Conservation (phyloP, 2,888 invertebrate species). For the Amphipoea oculea region DNA sequence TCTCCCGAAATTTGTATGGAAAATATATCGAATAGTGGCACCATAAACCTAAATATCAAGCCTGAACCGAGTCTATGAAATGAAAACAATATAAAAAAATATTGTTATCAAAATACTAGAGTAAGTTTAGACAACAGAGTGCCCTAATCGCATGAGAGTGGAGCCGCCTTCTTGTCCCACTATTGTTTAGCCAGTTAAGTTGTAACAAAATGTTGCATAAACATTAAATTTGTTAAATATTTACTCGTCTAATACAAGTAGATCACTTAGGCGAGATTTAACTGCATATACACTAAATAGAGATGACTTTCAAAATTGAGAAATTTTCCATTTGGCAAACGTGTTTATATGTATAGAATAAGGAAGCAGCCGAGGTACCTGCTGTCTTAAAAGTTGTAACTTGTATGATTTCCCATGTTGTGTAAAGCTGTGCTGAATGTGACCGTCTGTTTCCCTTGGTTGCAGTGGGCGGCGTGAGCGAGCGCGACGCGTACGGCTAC, state of each 20-base stretch:
- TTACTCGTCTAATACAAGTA: slow-evolving; percentile 30
- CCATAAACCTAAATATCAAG: neutral
- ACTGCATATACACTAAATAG: neutral
- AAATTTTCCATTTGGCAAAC: neutral
- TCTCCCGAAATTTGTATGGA: too few species aligned
- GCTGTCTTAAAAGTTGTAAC: neutral
- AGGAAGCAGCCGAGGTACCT: slow-evolving; percentile 11
- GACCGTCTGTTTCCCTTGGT: slow-evolving; percentile 55
- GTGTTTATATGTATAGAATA: neutral
- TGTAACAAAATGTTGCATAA: slow-evolving; percentile 57
- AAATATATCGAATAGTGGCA: too few species aligned
- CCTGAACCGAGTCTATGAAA: slow-evolving; percentile 32
- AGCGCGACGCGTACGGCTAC: slow-evolving; percentile 87
- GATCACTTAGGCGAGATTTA: slow-evolving; percentile 13
- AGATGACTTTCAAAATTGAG: neutral
- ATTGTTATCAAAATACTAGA: slow-evolving; percentile 76
- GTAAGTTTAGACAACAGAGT: slow-evolving; percentile 74
- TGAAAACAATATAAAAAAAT: slow-evolving; percentile 56
- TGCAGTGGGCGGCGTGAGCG: slow-evolving; percentile 84
- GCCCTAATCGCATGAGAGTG: slow-evolving; percentile 73
- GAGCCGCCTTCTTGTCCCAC: slow-evolving; percentile 71
- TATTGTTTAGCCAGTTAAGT: slow-evolving; percentile 71
- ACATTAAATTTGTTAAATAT: slow-evolving; percentile 60
- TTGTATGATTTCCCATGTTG: neutral
- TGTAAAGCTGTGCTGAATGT: neutral